Base-by-base conservation (phyloP, 2,888 invertebrate species). In the Epistrophella euchroma region DNA sequence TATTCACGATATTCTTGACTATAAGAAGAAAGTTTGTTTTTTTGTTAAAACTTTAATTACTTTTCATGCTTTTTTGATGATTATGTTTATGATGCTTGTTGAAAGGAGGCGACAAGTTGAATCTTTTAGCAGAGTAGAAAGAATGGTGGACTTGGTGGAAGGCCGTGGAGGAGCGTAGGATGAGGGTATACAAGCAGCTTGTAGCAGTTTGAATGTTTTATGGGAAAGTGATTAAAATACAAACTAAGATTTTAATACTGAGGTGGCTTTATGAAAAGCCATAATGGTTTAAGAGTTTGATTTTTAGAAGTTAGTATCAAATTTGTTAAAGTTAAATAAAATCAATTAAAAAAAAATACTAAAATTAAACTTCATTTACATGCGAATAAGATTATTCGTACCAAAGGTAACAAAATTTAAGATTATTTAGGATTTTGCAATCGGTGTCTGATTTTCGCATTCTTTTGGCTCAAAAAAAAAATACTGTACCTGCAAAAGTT, bases 61-160 rank as follows among this genome's bases (percentile, higher is more conserved):
- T 86, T 86, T 81, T 43, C 43, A 77, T 73, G 85, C 81, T 80
- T 86, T 73, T 73, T 45, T 81, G 81, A 86, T 86, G 81, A 80
- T 73, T 76, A 52, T 86, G 73, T 81, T 86, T 73, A 77, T 77
- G 73, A 45, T 47, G 64, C 10, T 47, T 66, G 28, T 66, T 52
- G 56, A 11, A 19, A 43, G 68, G 66, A n/a, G 52, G 56, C 43
- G 37, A 43, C 25, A 62, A 43, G 40, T 43, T 25, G 35, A 15
- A 11, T 43, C 11, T 62, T 43, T 19, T 15, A 19, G 28, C 17
- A 10, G 11, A 43, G 45, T 62, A n/a, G n/a, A n/a, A n/a, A n/a
- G n/a, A n/a, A n/a, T n/a, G n/a, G n/a, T n/a, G n/a, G n/a, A n/a
- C n/a, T n/a, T n/a, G n/a, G n/a, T n/a, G n/a, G 17, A n/a, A 17